These are phyloP conservation scores for Suricata suricatta DNA, from an alignment of 2,113 vertebrate species.

Conservation along the genomic window DNA sequence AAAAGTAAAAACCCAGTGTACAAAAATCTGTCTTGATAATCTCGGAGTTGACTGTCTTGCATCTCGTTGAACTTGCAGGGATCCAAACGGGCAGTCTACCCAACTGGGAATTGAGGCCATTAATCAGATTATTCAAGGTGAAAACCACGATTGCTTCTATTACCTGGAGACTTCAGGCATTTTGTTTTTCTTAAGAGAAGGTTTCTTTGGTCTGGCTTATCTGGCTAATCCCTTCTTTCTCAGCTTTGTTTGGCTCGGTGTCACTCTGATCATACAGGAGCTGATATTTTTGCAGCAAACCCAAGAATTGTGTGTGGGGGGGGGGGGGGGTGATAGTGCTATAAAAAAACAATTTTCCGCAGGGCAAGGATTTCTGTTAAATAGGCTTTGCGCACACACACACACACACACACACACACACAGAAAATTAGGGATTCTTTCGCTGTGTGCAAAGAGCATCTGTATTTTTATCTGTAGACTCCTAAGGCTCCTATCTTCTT, in stretches of 20 bases:
- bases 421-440: fast-evolving
- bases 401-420: neutral
- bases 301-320: neutral
- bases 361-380: neutral
- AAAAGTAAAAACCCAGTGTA: conserved; percentile 42
- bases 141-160: neutral
- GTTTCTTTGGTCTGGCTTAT: conserved; percentile 46
- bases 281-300: conserved; percentile 50
- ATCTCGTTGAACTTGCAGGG: neutral
- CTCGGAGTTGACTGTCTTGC: neutral
- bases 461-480: conserved; percentile 39
- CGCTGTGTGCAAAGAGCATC: neutral
- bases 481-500: neutral
- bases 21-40: conserved; percentile 7
- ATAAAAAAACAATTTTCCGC: neutral
- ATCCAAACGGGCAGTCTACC: neutral
- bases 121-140: conserved; percentile 57
- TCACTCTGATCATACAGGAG: conserved; percentile 40
- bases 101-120: neutral
- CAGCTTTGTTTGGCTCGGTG: conserved; percentile 47
- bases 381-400: fast-evolving
- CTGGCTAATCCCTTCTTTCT: neutral
- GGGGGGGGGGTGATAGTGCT: neutral
- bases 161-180: conserved; percentile 41
- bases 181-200: conserved; percentile 42